Conservation (phyloP, 2,888 invertebrate species). For the Nipponacmea schrenckii region DNA sequence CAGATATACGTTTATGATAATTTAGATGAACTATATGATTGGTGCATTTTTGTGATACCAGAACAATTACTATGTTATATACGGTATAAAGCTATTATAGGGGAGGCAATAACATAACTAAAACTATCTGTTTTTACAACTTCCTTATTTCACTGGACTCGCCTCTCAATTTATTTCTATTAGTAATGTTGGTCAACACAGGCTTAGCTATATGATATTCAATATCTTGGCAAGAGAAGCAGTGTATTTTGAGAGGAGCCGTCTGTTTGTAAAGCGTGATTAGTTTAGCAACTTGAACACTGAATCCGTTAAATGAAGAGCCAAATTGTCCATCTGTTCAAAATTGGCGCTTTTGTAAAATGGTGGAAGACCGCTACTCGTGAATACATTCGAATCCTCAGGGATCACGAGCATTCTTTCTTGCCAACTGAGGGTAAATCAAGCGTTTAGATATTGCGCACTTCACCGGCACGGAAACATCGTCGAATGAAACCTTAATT, state of each 20-base stretch:
- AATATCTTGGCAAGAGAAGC: conserved; percentile 5
- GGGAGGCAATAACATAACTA: background rate
- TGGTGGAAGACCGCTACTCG: background rate
- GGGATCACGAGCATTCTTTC: background rate
- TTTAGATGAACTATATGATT: too few species aligned
- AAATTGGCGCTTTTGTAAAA: conserved; percentile 1
- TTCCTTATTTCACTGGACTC: background rate
- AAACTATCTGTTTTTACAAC: background rate
- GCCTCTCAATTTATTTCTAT: background rate
- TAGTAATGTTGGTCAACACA: background rate
- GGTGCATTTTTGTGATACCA: too few species aligned
- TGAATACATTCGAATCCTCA: background rate
- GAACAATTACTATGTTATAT: background rate
- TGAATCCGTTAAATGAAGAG: conserved; percentile 2
- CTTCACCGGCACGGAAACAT: background rate
- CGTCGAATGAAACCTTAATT: conserved; percentile 13
- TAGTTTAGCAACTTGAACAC: background rate
- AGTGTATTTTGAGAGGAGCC: conserved; percentile 13
- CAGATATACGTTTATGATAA: too few species aligned
- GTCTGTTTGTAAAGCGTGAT: conserved; percentile 15
- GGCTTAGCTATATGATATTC: conserved; percentile 13
- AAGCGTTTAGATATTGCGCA: conserved; percentile 8
- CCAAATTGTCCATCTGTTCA: conserved; percentile 14
- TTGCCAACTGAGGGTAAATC: conserved; percentile 3
- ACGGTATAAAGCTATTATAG: background rate